phyloP scores from a whole-genome alignment of 2,797 vertebrate species.

The Eulemur mongoz region DNA sequence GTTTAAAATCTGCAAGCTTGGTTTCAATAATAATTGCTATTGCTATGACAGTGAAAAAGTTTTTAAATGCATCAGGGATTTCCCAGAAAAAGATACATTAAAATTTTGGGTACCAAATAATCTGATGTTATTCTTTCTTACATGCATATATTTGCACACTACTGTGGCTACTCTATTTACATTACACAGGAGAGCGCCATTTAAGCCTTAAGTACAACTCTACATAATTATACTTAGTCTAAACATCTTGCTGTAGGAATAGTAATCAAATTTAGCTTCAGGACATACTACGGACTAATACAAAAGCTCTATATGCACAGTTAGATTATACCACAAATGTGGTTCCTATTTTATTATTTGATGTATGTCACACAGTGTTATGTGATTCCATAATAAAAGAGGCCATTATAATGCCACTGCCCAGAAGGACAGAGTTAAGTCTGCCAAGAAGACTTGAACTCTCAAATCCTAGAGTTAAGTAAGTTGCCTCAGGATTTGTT shows the following conservation, averaged over 20 bases:
- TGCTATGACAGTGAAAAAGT: slow-evolving; percentile 20
- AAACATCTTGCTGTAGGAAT: slow-evolving; percentile 70
- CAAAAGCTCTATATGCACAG: slow-evolving; percentile 67
- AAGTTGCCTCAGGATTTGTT: slow-evolving; percentile 10
- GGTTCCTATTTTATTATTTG: slow-evolving; percentile 71
- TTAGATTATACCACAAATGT: slow-evolving; percentile 72
- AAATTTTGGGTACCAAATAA: slow-evolving; percentile 63
- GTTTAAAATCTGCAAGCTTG: slow-evolving; percentile 55
- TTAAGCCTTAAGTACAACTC: slow-evolving; percentile 72
- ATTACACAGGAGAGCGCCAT: slow-evolving; percentile 69
- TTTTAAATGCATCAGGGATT: slow-evolving; percentile 63
- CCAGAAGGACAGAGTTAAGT: slow-evolving; percentile 67
- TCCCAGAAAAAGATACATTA: slow-evolving; percentile 76
- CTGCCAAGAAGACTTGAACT: slow-evolving; percentile 64
- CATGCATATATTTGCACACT: slow-evolving; percentile 40
- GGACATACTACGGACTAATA: slow-evolving; percentile 64
- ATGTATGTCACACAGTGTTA: slow-evolving; percentile 75
- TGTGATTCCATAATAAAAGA: slow-evolving; percentile 61
- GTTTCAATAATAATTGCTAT: slow-evolving; percentile 58
- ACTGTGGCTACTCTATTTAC: slow-evolving; percentile 69
- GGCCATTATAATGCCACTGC: slow-evolving; percentile 61
- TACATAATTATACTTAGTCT: slow-evolving; percentile 77
- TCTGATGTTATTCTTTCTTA: slow-evolving; percentile 67
- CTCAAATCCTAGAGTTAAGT: slow-evolving; percentile 59
- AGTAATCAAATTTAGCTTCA: slow-evolving; percentile 77